Evolutionary conservation across 2,113 vertebrate species (phyloP), one percentile per base, ranked within the genome.

Genomic region (Gnathonemus echidnorhynchus): DNA sequence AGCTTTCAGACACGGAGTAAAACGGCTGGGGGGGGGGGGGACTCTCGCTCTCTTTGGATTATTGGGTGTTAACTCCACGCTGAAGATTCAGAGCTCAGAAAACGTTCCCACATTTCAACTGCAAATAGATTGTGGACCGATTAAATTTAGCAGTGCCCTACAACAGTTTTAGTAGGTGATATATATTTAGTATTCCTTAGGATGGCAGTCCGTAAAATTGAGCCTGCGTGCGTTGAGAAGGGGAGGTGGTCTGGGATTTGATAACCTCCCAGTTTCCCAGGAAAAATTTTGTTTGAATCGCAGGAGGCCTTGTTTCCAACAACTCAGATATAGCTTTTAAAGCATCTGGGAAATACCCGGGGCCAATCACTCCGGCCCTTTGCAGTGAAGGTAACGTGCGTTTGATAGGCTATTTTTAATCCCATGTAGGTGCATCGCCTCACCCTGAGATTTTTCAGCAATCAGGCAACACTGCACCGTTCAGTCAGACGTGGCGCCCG

Each of bases 91-190:
- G 87, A 31, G 66, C 19, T 19, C 56, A 84, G 52, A 80, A 89
- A 85, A 62, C 3, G 45, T 58, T 84, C 74, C 89, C 49, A 89
- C 89, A 85, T 89, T 56, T 84, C 6, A 50, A 89, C 77, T 89
- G 74, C 89, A 83, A 84, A 53, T 58, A 84, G 74, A 56, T 56
- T 27, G 52, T 85, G 39, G 52, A 24, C 50, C 58, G 80, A 89
- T 89, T 89, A 89, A 85, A 89, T 86, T 89, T 58, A 89, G 89
- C 52, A 45, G 19, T 49, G 52, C 77, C 80, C 50, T 85, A 86
- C 50, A 49, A 85, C 89, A 62, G 80, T 52, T 85, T 86, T 83
- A 86, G 52, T 17, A 86, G 21, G 39, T 89, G 80, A 53, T 85
- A 48, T 85, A 85, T 84, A 48, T 86, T 58, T 85, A 85, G 52